Base-by-base conservation (phyloP, 2,797 vertebrate species). In the Clarias laeviceps region DNA sequence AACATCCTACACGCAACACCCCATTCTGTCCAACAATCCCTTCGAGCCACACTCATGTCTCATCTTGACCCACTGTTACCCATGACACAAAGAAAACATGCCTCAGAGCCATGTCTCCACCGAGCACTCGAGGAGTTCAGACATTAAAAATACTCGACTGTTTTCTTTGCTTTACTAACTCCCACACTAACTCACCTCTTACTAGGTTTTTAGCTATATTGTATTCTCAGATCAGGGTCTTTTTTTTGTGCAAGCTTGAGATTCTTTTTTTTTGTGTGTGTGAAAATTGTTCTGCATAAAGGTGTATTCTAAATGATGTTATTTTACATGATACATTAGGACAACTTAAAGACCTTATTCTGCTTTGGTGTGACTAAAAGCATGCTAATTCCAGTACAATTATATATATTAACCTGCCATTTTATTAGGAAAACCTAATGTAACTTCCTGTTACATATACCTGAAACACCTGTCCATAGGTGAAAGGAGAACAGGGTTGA, bases 1-100 rank as follows among this genome's bases (percentile, higher is more conserved):
- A 78, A 62, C 59, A 80, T 62, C 77, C 59, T 45, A 80, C 77
- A 80, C 24, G 7, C 22, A 45, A 40, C 40, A 64, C 3, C n/a
- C 22, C 7, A 24, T n/a, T n/a, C 59, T 62, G 34, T 18, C 22
- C 15, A 0, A 64, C 59, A 11, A 64, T 80, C 77, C 24, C 8
- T 64, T 64, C 14, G 6, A 80, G 34, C 34, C 77, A 45, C 59
- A 45, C 1, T 80, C 59, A 40, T 40, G 34, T 34, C 27, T 77
- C 27, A 57, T 1, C 11, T 74, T 74, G 24, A 59, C 74, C 32
- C 76, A 78, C 24, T 22, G 61, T 78, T 32, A n/a, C 56, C 57
- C 22, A 15, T 78, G 56, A 37, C 76, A 24, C 77, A 64, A n/a
- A n/a, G 20, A 20, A 80, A 40, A 27, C 77, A 64, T 61, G 29